phyloP scores from a whole-genome alignment of 1,140 invertebrate genomes.

The Apocrypta bakeri region DNA sequence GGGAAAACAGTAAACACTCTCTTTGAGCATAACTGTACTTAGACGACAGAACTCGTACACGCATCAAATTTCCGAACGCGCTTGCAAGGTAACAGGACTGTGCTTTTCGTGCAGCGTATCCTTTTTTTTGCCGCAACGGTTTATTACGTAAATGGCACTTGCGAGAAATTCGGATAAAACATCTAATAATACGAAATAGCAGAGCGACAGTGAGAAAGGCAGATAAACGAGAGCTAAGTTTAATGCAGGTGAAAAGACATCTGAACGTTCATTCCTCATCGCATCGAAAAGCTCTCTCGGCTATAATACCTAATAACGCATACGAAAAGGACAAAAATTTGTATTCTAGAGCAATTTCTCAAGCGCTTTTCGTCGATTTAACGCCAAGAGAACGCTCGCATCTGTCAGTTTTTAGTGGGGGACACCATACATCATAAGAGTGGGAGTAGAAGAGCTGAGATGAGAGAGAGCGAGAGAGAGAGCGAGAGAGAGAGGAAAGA shows the following conservation, averaged over 20 bases:
- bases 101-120: too few relatives aligned
- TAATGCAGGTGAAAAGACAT: slow-evolving; percentile 10
- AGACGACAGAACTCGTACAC: not conserved
- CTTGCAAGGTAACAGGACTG: too few relatives aligned
- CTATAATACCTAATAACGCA: slow-evolving; percentile 17
- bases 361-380: slow-evolving; percentile 59
- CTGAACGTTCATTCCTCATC: slow-evolving; percentile 40
- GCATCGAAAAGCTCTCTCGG: slow-evolving; percentile 41
- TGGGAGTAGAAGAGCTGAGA: slow-evolving; percentile 38
- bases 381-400: slow-evolving; percentile 43
- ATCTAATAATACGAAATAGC: not conserved
- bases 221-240: not conserved
- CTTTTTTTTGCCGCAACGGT: too few relatives aligned
- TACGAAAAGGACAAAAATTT: slow-evolving; percentile 46
- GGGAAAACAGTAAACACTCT: not conserved
- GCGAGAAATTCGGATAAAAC: too few relatives aligned
- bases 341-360: slow-evolving; percentile 54
- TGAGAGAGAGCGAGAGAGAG: slow-evolving; percentile 48
- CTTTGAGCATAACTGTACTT: not conserved
- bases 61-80: too few relatives aligned
- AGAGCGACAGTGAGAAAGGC: not conserved
- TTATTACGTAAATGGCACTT: too few relatives aligned
- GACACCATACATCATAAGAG: slow-evolving; percentile 65
- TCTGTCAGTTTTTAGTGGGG: slow-evolving; percentile 66
- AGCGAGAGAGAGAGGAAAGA: slow-evolving; percentile 48